These are phyloP conservation scores for Caiman crocodilus DNA, from an alignment of 2,797 vertebrate genomes.

Conservation along the genomic window DNA sequence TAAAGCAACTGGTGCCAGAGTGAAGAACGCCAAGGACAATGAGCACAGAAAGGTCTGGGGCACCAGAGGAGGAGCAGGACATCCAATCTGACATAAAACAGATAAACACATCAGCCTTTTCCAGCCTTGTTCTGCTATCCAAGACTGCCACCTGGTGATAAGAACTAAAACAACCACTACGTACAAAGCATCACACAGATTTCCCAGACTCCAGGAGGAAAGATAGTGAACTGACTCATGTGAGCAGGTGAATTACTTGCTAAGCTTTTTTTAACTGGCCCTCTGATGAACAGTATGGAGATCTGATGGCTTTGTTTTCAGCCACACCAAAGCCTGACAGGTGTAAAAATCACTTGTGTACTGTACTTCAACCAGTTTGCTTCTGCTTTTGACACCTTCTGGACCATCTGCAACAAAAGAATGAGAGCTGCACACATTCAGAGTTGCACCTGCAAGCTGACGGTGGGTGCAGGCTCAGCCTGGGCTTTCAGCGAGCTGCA, in stretches of 20 bases:
- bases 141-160: conserved; percentile 75
- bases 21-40: background rate
- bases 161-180: background rate
- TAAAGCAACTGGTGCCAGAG: background rate
- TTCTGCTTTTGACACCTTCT: fast-evolving
- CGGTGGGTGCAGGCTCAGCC: background rate
- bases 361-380: background rate
- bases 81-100: background rate
- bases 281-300: background rate
- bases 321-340: background rate
- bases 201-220: too few relatives aligned
- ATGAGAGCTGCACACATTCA: background rate
- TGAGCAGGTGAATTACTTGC: background rate
- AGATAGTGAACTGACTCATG: background rate
- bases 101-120: fast-evolving
- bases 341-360: background rate
- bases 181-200: background rate
- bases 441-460: fast-evolving
- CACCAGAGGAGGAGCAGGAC: fast-evolving
- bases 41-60: background rate
- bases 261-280: background rate
- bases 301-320: background rate
- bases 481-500: background rate
- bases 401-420: background rate
- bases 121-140: conserved; percentile 57